phyloP scores from a whole-genome alignment of 2,113 vertebrate species.

The Bolborhynchus lineola region DNA sequence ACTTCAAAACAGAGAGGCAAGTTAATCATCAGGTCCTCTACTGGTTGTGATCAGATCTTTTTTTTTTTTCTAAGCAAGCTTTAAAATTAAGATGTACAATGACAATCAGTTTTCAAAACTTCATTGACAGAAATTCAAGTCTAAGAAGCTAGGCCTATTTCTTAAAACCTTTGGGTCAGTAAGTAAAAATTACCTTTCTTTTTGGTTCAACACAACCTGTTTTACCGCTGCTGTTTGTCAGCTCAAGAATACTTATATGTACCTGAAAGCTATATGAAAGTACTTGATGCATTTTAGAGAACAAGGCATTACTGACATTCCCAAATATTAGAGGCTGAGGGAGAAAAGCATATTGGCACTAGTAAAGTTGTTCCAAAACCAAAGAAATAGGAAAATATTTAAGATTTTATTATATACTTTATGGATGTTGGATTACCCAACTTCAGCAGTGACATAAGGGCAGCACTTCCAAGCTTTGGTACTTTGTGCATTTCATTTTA shows the following conservation, averaged over 20 bases:
- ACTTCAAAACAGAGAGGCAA: background rate
- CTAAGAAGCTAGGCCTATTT: background rate
- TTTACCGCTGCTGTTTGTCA: constrained; percentile 22
- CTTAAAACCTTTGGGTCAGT: background rate
- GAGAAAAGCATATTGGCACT: background rate
- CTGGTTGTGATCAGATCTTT: background rate
- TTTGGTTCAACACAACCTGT: background rate
- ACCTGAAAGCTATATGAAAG: background rate
- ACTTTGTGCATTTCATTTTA: background rate
- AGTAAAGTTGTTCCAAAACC: background rate
- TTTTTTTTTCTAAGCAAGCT: background rate
- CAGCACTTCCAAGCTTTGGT: background rate
- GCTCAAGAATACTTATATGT: constrained; percentile 1
- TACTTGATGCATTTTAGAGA: background rate
- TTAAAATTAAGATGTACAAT: background rate
- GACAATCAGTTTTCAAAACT: background rate
- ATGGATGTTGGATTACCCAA: background rate
- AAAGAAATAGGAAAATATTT: background rate
- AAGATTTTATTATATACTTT: background rate
- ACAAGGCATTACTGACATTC: background rate
- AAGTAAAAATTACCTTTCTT: background rate
- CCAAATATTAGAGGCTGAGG: background rate
- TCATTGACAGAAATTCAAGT: background rate
- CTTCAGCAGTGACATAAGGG: background rate
- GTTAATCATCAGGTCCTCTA: background rate